Evolutionary conservation across 2,797 vertebrate species (phyloP).

Genomic region (Pseudomugil tenellus): DNA sequence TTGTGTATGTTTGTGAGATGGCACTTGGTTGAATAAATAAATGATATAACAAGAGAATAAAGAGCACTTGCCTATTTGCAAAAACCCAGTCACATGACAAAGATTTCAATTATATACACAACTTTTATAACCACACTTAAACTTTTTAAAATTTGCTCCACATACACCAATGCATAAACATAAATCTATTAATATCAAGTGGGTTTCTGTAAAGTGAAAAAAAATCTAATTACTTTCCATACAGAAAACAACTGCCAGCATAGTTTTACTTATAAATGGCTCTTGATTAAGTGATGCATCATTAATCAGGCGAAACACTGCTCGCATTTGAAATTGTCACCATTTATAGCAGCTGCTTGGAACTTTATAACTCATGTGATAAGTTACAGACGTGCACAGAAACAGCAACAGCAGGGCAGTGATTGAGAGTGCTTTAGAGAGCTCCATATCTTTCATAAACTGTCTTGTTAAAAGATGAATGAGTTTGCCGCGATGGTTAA

Average conservation of each 20-base stretch:
- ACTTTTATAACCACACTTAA: constrained; percentile 23
- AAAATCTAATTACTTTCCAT: neutral
- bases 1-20: neutral
- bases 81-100: too few species aligned
- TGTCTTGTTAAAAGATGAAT: constrained; percentile 75
- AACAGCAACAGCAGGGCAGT: constrained; percentile 44
- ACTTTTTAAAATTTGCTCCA: constrained; percentile 27
- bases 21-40: neutral
- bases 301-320: constrained; percentile 46
- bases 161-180: constrained; percentile 1
- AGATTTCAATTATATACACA: constrained; percentile 29
- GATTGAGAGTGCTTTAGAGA: constrained; percentile 57
- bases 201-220: neutral
- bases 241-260: constrained; percentile 8
- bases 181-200: neutral
- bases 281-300: constrained; percentile 23
- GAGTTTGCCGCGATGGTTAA: constrained; percentile 59
- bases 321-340: constrained; percentile 46
- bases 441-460: constrained; percentile 68
- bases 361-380: constrained; percentile 64
- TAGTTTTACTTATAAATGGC: constrained; percentile 17
- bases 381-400: constrained; percentile 52
- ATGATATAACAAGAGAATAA: neutral
- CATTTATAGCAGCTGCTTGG: constrained; percentile 63
- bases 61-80: constrained; percentile 33